These are phyloP conservation scores for Hucho hucho DNA, from an alignment of 2,113 vertebrate genomes.

Conservation along the genomic window DNA sequence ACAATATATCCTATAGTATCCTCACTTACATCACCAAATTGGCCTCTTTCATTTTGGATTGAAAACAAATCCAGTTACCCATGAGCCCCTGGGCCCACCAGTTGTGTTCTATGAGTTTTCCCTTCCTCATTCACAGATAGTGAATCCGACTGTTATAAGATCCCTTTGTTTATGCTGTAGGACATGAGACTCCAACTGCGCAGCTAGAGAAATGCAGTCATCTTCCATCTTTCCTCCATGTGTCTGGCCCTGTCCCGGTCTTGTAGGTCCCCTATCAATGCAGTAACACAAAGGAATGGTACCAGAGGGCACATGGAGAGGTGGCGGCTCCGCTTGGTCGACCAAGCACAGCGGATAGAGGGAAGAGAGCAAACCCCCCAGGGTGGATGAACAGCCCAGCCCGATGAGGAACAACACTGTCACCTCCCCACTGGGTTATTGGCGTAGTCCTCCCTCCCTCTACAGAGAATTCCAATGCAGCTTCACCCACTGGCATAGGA, in stretches of 20 bases:
- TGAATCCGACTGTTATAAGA: conserved; percentile 11
- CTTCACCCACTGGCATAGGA: background rate
- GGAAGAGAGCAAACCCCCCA: conserved; percentile 61
- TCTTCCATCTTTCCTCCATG: conserved; percentile 8
- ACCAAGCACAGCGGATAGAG: conserved; percentile 59
- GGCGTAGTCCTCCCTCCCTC: background rate
- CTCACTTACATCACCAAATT: too few relatives aligned
- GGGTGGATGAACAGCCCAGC: conserved; percentile 39
- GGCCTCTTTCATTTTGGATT: too few relatives aligned
- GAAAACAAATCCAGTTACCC: too few relatives aligned
- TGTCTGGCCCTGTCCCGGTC: background rate
- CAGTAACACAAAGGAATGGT: conserved; percentile 20
- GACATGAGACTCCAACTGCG: conserved; percentile 29
- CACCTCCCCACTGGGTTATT: background rate
- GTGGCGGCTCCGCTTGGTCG: conserved; percentile 63
- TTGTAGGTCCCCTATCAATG: conserved; percentile 19
- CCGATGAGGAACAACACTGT: conserved; percentile 45
- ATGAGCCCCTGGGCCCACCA: too few relatives aligned
- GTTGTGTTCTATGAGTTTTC: too few relatives aligned
- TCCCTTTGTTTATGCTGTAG: conserved; percentile 56
- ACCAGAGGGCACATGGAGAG: conserved; percentile 48
- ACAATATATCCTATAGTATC: too few relatives aligned
- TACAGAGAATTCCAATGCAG: too few relatives aligned
- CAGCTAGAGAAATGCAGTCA: background rate
- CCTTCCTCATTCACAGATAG: too few relatives aligned